phyloP scores from a whole-genome alignment of 2,113 vertebrate species.

The Hypanus sabinus region DNA sequence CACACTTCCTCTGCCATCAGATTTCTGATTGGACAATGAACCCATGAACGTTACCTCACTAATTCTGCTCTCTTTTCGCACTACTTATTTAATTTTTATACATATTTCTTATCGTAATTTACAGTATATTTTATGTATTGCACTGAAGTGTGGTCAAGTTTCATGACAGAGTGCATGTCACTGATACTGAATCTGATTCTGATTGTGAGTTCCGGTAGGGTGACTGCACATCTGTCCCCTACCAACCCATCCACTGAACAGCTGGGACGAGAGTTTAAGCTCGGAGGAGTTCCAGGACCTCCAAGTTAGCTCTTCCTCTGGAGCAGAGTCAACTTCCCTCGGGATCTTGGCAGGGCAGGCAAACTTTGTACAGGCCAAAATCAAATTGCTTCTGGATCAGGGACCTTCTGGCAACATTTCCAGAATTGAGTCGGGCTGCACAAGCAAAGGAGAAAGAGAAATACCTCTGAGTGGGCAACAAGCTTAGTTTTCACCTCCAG shows the following conservation, averaged over 20 bases:
- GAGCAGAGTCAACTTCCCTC: neutral
- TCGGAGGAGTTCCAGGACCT: neutral
- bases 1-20: too few species aligned
- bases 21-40: too few species aligned
- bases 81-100: too few species aligned
- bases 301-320: neutral
- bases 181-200: too few species aligned
- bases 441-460: neutral
- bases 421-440: neutral
- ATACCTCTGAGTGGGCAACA: too few species aligned
- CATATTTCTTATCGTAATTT: too few species aligned
- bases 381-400: slow-evolving; percentile 15
- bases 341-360: slow-evolving; percentile 3
- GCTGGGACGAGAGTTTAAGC: neutral
- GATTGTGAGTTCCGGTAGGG: neutral
- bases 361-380: slow-evolving; percentile 9
- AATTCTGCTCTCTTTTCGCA: too few species aligned
- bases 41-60: too few species aligned
- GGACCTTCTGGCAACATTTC: neutral
- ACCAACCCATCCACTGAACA: neutral
- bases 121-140: too few species aligned
- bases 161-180: too few species aligned
- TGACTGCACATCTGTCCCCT: slow-evolving; percentile 2
- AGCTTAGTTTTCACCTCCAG: neutral
- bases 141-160: too few species aligned